Conservation (phyloP, 1,140 invertebrate species). For the Chionoecetes opilio region DNA sequence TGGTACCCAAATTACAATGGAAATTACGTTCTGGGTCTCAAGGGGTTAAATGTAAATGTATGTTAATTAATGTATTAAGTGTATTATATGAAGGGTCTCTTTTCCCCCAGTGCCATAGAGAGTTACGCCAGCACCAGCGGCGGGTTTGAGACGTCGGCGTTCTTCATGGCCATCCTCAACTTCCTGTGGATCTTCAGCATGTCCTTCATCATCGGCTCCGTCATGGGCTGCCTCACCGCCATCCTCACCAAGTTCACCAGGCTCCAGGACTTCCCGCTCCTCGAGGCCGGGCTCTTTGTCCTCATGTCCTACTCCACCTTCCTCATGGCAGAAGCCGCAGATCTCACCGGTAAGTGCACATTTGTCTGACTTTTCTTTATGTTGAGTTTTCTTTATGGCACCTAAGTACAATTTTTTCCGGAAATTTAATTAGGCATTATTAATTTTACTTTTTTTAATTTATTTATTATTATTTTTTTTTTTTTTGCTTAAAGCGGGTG, state of each 20-base stretch:
- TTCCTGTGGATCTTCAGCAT: constrained; percentile 96
- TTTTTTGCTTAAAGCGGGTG: no score
- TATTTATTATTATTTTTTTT: no score
- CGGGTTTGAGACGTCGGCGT: constrained; percentile 93
- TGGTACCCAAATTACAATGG: no score
- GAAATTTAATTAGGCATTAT: background rate
- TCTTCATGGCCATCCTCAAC: constrained; percentile 94
- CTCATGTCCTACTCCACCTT: constrained; percentile 99
- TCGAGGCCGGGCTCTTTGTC: constrained; percentile 98
- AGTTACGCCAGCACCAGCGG: constrained; percentile 90
- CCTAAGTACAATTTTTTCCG: background rate
- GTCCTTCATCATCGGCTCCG: constrained; percentile 94
- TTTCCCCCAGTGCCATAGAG: constrained; percentile 92
- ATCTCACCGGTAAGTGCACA: constrained; percentile 88
- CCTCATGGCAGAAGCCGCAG: constrained; percentile 96
- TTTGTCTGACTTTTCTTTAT: constrained; percentile 32
- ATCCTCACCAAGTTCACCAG: constrained; percentile 98
- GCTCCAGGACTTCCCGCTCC: constrained; percentile 96
- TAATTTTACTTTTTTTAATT: background rate
- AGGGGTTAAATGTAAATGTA: no score
- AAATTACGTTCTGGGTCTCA: no score
- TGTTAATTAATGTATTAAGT: no score
- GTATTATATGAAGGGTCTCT: no score
- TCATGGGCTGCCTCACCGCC: constrained; percentile 96
- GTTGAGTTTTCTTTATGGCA: constrained; percentile 40